Percentiles rank a stretch among this genome's conserved stretches.
phyloP scores from a whole-genome alignment of 2,888 invertebrate genomes.

The Eueremaeus valkanovi region DNA sequence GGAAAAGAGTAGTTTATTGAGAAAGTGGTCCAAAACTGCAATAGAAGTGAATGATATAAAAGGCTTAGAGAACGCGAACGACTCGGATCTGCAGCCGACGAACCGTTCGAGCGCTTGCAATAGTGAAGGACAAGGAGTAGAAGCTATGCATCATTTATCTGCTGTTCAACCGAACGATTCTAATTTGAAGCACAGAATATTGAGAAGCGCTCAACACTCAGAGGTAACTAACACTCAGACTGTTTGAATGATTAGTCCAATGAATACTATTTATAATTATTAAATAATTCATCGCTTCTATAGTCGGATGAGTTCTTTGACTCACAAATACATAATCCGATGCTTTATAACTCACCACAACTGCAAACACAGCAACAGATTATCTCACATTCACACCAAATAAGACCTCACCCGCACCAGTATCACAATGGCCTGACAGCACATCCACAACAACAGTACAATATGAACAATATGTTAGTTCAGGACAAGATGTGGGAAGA shows the following conservation, averaged over 20 bases:
- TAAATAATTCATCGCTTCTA: neutral
- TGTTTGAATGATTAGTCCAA: no score
- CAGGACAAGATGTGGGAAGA: conserved; percentile 40
- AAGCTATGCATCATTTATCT: conserved; percentile 30
- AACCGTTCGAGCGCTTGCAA: neutral
- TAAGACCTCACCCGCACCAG: conserved; percentile 33
- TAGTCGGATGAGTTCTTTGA: conserved; percentile 34
- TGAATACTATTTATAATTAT: neutral
- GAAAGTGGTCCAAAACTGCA: conserved; percentile 21
- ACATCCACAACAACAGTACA: conserved; percentile 1
- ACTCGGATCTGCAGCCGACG: neutral
- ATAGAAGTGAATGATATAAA: conserved; percentile 21
- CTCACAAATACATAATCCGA: conserved; percentile 8
- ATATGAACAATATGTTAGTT: conserved; percentile 26
- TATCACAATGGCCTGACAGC: conserved; percentile 3
- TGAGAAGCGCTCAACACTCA: conserved; percentile 6
- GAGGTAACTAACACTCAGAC: conserved; percentile 29
- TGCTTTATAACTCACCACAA: conserved; percentile 20
- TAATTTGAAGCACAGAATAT: conserved; percentile 10
- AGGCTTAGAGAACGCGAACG: neutral
- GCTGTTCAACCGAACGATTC: neutral
- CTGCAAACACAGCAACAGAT: conserved; percentile 28
- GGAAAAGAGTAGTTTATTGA: conserved; percentile 25
- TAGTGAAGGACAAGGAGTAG: no score
- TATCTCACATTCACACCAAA: conserved; percentile 14